Evolutionary conservation across 2,113 vertebrate species (phyloP).

Genomic region (Burhinus oedicnemus): DNA sequence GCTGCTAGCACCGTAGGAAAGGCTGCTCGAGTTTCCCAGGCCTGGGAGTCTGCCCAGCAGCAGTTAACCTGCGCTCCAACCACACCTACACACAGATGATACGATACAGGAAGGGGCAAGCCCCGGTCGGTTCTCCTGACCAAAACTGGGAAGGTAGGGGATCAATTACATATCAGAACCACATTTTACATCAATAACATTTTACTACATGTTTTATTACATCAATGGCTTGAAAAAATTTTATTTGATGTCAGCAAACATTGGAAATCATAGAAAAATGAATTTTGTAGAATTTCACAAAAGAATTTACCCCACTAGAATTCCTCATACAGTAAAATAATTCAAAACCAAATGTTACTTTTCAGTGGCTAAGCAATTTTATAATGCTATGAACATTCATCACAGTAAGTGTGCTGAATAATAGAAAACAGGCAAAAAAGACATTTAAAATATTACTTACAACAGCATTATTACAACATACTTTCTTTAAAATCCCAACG

Average conservation of each 20-base stretch:
- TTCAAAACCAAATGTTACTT: slow-evolving; percentile 72
- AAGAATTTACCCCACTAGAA: slow-evolving; percentile 76
- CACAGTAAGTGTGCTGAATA: slow-evolving; percentile 78
- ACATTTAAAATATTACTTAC: slow-evolving; percentile 79
- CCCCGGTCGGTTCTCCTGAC: rapidly evolving
- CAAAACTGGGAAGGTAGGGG: background rate
- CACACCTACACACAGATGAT: rapidly evolving
- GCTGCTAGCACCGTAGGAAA: rapidly evolving
- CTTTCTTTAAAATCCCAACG: slow-evolving; percentile 75
- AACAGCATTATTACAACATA: slow-evolving; percentile 73
- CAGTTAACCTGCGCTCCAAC: rapidly evolving
- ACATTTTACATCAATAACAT: background rate
- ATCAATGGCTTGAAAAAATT: slow-evolving; percentile 81
- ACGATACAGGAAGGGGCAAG: background rate
- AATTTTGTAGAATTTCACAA: slow-evolving; percentile 81
- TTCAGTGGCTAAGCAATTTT: slow-evolving; percentile 77
- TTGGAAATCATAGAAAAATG: slow-evolving; percentile 83
- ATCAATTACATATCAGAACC: background rate
- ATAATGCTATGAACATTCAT: slow-evolving; percentile 80
- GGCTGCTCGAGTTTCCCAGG: background rate
- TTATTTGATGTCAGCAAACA: slow-evolving; percentile 82
- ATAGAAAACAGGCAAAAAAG: slow-evolving; percentile 77
- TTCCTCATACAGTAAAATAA: slow-evolving; percentile 74
- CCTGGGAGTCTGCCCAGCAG: background rate
- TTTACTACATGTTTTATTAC: slow-evolving; percentile 69